Evolutionary conservation across 2,113 vertebrate genomes (phyloP), one percentile per base, ranked within the genome.

Genomic region (Scomber colias): DNA sequence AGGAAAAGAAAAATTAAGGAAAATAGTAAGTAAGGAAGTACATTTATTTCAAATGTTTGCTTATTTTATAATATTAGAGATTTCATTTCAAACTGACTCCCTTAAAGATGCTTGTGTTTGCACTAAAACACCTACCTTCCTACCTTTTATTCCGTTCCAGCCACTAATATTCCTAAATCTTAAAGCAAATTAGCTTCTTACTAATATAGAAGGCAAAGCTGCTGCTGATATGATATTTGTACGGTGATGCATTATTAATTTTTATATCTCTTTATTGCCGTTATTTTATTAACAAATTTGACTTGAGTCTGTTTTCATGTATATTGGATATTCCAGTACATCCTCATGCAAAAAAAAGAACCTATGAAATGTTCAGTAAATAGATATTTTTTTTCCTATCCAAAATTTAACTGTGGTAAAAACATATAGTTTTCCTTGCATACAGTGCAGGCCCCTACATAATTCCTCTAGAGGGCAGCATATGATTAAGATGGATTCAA

Each of bases 381-480:
- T 35, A 11, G n/a, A 40, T 59, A 9, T 63, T 30, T 45, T n/a
- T n/a, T 50, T 78, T 45, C 21, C 44, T 19, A 21, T 53, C 16
- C 17, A 46, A 63, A 30, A 35, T 6, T 1, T 10, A 5, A n/a
- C 13, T 27, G 2, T 70, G 16, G 31, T 53, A 9, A 27, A 35
- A n/a, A 10, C 19, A 59, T 11, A 6, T 44, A 15, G 14, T 57
- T 27, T 40, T 7, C 1, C 24, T 13, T 65, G 35, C 59, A 8
- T 54, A 1, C n/a, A 13, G 21, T 45, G 11, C 13, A 24, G 15
- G 3, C 3, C 16, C 4, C 69, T 35, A 11, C 15, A 44, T 51
- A n/a, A 62, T 2, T 54, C 86, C 92, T 79, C 78, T 81, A 92
- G 92, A 87, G 83, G 92, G 90, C 90, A 91, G 87, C 82, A 90